Evolutionary conservation across 2,797 vertebrate genomes (phyloP), one percentile per base, ranked within the genome.

Genomic region (Sebastes diaconus): DNA sequence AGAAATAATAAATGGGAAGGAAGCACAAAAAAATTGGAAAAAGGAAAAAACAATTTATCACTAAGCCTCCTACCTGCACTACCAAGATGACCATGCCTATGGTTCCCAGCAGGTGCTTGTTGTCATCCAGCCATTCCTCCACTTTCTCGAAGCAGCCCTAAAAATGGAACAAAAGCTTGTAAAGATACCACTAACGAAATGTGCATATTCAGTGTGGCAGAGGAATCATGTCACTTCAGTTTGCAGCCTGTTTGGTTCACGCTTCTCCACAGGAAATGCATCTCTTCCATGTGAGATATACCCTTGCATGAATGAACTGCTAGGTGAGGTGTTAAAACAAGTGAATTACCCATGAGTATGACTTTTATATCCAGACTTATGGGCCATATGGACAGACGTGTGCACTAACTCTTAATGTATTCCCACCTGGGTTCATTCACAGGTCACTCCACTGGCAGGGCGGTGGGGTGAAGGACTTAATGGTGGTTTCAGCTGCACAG

Each of bases 101-200:
- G 0, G 97, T 98, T 85, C 98, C 97, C 2, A 99, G 96, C 84
- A 99, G 94, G 16, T 98, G 97, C 87, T 98, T 99, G 82, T 98
- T 98, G 73, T 99, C 97, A 73, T 98, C 97, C 68, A 99, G 96
- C 97, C 98, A 99, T 80, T 94, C 96, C 91, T 97, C 97, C 87
- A 99, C 96, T 90, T 97, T 97, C 82, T 98, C 97, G 1, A 97
- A 99, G 95, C 98, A 99, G 29, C 98, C 98, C 98, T 99, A 88
- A 88, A 58, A 64, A 84, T 67, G 70, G 0, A 80, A 68, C 6
- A 69, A 27, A 79, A 54, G 9, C 59, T 50, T 16, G 34, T 86
- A n/a, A 86, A 22, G 18, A 65, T 3, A 52, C 18, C 16, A 3
- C 64, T 14, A n/a, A 60, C 46, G 22, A 80, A 69, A 58, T 7